Evolutionary conservation across 2,797 vertebrate genomes (phyloP).

Genomic region (Danionella dracula): DNA sequence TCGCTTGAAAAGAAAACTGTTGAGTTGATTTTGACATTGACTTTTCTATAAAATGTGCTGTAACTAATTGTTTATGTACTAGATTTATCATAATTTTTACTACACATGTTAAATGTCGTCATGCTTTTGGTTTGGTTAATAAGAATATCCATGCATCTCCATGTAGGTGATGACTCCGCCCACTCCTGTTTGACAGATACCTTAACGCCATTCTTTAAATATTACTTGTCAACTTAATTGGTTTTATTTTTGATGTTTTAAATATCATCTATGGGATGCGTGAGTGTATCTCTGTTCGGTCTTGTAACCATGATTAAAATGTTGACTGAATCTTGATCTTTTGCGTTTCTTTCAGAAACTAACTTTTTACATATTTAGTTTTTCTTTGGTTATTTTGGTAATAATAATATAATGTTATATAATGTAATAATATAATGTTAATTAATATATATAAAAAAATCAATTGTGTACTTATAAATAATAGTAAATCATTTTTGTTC

Average conservation of each 20-base stretch:
- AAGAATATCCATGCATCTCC: neutral
- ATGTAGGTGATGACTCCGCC: constrained; percentile 36
- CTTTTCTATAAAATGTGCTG: neutral
- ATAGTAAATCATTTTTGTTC: too few species aligned
- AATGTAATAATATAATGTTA: too few species aligned
- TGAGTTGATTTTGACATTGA: neutral
- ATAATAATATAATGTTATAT: too few species aligned
- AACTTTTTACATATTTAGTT: too few species aligned
- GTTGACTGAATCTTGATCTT: neutral
- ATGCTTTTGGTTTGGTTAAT: constrained; percentile 1
- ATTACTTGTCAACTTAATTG: neutral
- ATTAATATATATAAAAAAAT: too few species aligned
- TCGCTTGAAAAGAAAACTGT: too few species aligned
- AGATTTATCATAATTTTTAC: neutral
- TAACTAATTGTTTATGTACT: neutral
- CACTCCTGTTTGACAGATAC: constrained; percentile 59
- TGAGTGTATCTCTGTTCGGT: constrained; percentile 3
- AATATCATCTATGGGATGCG: neutral
- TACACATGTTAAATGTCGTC: neutral
- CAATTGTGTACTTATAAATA: too few species aligned
- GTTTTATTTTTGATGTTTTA: constrained; percentile 32
- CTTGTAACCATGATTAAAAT: constrained; percentile 2
- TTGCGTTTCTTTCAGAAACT: neutral
- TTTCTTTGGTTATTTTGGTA: too few species aligned
- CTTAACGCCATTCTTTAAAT: constrained; percentile 45